Evolutionary conservation across 2,888 invertebrate genomes (phyloP), one percentile per base, ranked within the genome.

Genomic region (Lasioglossum calceatum): DNA sequence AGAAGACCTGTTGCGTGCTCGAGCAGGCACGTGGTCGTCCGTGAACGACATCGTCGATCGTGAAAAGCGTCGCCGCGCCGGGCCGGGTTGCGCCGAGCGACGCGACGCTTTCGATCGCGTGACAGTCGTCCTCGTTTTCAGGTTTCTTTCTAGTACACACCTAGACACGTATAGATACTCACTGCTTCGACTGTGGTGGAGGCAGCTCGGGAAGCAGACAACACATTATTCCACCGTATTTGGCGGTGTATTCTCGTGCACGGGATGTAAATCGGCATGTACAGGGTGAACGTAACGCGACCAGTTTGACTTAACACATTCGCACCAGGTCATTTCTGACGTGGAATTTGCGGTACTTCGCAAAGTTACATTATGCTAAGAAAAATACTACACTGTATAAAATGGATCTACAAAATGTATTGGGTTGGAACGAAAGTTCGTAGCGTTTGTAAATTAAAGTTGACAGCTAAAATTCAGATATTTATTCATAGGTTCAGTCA

Each of bases 101-200:
- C 71, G 61, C 58, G 36, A 75, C 36, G 71, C 79, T 79, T 77
- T 61, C 42, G 39, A 70, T 10, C 75, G 73, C 79, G 76, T 81
- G 86, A 89, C 78, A 80, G 78, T 75, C 74, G 89, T 81, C 88
- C 90, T 74, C 81, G 73, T 89, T 89, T 82, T 75, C 74, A 78
- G 36, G 16, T 67, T 64, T 84, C 84, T 73, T 80, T 74, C 77
- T 70, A 42, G 36, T 71, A 70, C 70, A 23, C 19, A 23, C 4
- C 36, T 70, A 71, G 12, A 71, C 39, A 12, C 10, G 39, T 39
- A 39, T 64, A 14, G 2, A 23, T 70, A 23, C 39, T 23, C 10
- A 8, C 10, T 32, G 12, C 10, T n/a, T n/a, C 23, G n/a, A 39
- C 23, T 4, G 39, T 70, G 39, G 36, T 3, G 70, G 23, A 44